Evolutionary conservation across 2,888 invertebrate genomes (phyloP), one percentile per base, ranked within the genome.

Genomic region (Thecocarcelia acutangulata): DNA sequence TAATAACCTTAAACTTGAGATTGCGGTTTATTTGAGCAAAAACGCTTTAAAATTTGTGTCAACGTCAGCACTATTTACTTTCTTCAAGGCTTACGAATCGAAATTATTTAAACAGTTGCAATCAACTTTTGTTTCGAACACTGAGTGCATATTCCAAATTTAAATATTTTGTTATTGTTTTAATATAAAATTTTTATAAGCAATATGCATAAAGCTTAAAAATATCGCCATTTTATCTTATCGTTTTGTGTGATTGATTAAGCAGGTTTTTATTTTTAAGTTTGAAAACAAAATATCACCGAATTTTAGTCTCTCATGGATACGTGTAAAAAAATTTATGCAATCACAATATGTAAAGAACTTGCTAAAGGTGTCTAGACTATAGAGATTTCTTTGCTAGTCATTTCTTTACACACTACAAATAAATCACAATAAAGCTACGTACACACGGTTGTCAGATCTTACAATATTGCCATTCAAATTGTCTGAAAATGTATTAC

Each of bases 1-100:
- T 54, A 63, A 63, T 63, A 63, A 54, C 73, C 52, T 54, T 73
- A 73, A 73, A 73, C 54, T 73, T 73, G 33, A 48, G 33, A 21
- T 28, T 3, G 3, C 3, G 24, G 9, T 54, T 28, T 64, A 8
- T 13, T 19, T n/a, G 15, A 12, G 13, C 5, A 48, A 42, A 59
- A 59, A 21, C n/a, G 8, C 6, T 33, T 33, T 24, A 24, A 24
- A 24, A 8, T 33, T 33, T 33, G 1, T 8, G 33, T 33, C 9
- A 46, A 19, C 17, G 33, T 44, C 68, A 56, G 44, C 68, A 68
- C 0, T 19, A 13, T 54, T 42, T 17, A 40, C 24, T 11, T 15
- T 37, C 12, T 24, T 33, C 48, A 19, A 48, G 15, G 48, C 19
- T 54, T 56, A 42, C 54, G 44, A 19, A 15, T 42, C 40, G 13